Percentiles rank a stretch among this genome's conserved stretches.
These are phyloP conservation scores for Itoplectis maculator DNA, from an alignment of 2,888 invertebrate species.

Conservation along the genomic window DNA sequence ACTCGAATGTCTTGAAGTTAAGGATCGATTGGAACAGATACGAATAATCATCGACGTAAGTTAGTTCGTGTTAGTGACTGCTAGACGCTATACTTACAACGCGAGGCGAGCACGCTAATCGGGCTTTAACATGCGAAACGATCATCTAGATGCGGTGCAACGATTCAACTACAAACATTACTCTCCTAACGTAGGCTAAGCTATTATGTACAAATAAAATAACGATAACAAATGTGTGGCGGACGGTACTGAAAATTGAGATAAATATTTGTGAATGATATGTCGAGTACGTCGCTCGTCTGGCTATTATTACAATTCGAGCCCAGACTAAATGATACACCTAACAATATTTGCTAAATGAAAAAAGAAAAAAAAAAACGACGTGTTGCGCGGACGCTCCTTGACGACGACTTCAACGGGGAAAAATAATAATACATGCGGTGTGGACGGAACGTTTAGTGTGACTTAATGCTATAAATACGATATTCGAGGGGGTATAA, in stretches of 20 bases:
- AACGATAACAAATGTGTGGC: conserved; percentile 18
- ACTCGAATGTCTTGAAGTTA: conserved; percentile 37
- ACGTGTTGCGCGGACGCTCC: conserved; percentile 49
- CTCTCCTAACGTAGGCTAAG: conserved; percentile 25
- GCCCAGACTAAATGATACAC: conserved; percentile 5
- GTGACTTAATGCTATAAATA: conserved; percentile 37
- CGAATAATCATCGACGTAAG: conserved; percentile 72
- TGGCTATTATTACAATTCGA: conserved; percentile 5
- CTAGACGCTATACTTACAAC: conserved; percentile 82
- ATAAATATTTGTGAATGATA: conserved; percentile 37
- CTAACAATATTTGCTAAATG: conserved; percentile 5
- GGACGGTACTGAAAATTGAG: conserved; percentile 22
- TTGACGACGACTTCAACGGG: conserved; percentile 25
- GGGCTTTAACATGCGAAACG: conserved; percentile 75
- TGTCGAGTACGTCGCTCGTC: conserved; percentile 17
- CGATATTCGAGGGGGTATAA: neutral
- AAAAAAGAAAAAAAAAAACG: conserved; percentile 24
- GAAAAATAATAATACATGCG: conserved; percentile 48
- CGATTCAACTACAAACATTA: conserved; percentile 56
- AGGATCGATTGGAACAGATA: neutral
- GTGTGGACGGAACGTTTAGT: conserved; percentile 60
- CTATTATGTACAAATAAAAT: conserved; percentile 55
- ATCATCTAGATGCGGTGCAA: conserved; percentile 56
- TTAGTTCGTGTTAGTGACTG: conserved; percentile 79
- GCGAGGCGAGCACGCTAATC: conserved; percentile 79